A percentile compares a stretch with the other conserved stretches of the same genome.
phyloP scores from a whole-genome alignment of 2,113 vertebrate species.

The Fregata magnificens region DNA sequence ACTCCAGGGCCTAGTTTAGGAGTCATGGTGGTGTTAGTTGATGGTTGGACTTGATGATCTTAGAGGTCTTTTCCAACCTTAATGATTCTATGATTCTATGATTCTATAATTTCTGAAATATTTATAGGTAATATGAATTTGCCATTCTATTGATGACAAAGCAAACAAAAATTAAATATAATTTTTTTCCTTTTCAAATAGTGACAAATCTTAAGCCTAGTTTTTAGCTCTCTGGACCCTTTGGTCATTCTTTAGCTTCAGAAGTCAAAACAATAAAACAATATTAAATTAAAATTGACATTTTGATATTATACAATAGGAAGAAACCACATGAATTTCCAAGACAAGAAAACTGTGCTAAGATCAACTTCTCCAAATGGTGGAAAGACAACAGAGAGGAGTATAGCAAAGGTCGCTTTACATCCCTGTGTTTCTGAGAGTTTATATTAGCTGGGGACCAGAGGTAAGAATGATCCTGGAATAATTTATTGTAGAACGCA shows the following conservation, averaged over 20 bases:
- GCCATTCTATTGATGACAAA: background rate
- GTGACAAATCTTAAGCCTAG: background rate
- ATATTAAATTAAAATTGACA: background rate
- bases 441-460: background rate
- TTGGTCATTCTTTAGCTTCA: background rate
- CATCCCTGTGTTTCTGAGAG: background rate
- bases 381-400: background rate
- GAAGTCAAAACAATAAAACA: background rate
- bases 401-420: background rate
- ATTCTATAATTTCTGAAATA: background rate
- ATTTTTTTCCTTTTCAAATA: background rate
- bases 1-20: too few species aligned
- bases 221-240: background rate
- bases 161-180: background rate
- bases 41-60: too few species aligned
- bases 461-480: background rate
- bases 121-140: background rate
- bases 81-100: too few species aligned
- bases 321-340: background rate
- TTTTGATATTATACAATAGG: background rate
- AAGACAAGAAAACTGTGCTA: background rate
- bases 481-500: background rate
- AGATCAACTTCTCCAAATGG: background rate
- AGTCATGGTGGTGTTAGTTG: too few species aligned
- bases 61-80: too few species aligned